These are phyloP conservation scores for Balaeniceps rex DNA, from an alignment of 2,113 vertebrate species.

Conservation along the genomic window DNA sequence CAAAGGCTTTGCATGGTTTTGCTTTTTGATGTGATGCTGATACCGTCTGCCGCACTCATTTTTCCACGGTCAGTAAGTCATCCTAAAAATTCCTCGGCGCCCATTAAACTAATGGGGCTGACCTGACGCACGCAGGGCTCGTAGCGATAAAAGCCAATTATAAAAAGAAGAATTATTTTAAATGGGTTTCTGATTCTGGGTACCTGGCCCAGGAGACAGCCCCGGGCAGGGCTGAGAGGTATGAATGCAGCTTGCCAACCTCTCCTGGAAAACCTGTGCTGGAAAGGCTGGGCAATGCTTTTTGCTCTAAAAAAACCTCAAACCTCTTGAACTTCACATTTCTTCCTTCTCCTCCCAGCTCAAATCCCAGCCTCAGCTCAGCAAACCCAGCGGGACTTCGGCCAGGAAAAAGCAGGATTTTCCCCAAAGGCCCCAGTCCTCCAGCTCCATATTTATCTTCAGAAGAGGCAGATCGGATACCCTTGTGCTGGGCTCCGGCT, in stretches of 20 bases:
- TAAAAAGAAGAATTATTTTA: not conserved
- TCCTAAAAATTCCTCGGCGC: slow-evolving; percentile 40
- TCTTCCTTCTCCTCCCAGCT: not conserved
- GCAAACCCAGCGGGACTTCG: not conserved
- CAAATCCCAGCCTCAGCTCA: not conserved
- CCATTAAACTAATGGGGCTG: slow-evolving; percentile 48
- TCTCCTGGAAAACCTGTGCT: not conserved
- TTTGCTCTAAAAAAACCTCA: not conserved
- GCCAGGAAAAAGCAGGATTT: slow-evolving; percentile 25
- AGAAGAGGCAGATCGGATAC: not conserved
- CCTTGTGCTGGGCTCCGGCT: not conserved
- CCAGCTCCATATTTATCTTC: not conserved
- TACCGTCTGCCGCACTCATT: not conserved
- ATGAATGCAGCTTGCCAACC: not conserved
- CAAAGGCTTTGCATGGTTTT: not conserved
- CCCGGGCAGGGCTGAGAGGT: not conserved
- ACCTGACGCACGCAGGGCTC: not conserved
- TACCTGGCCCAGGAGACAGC: not conserved
- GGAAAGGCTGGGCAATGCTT: not conserved
- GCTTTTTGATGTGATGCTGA: slow-evolving; percentile 29
- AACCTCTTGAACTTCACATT: not conserved
- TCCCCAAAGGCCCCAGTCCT: not conserved
- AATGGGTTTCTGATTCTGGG: not conserved
- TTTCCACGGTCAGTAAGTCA: slow-evolving; percentile 44
- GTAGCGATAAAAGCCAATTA: slow-evolving; percentile 1